phyloP scores from a whole-genome alignment of 2,113 vertebrate species.

The Regulus satrapa region DNA sequence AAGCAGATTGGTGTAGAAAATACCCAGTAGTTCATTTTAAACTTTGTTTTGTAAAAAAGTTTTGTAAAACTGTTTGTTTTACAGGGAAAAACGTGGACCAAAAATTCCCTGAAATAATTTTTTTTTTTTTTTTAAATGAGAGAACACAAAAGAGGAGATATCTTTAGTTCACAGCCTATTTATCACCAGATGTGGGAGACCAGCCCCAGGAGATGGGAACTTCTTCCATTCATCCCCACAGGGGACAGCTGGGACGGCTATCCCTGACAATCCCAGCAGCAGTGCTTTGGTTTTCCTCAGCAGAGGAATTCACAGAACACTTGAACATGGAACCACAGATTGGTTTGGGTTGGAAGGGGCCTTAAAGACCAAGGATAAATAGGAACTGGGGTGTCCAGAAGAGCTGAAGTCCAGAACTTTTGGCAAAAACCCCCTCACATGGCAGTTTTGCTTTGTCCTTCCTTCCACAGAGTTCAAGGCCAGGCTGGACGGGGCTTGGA shows the following conservation, averaged over 20 bases:
- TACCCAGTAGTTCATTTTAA: background rate
- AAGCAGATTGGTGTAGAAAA: background rate
- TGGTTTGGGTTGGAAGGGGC: background rate
- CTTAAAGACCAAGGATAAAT: background rate
- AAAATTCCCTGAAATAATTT: background rate
- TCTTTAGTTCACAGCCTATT: background rate
- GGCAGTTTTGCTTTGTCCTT: background rate
- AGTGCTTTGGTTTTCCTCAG: background rate
- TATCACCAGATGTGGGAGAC: background rate
- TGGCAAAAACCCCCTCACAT: background rate
- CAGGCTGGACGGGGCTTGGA: background rate
- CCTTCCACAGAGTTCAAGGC: background rate
- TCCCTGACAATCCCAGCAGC: background rate
- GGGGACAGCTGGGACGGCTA: background rate
- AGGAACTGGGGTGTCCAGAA: background rate
- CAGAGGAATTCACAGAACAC: background rate
- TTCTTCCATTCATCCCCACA: background rate
- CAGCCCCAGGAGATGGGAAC: background rate
- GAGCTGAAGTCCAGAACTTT: background rate
- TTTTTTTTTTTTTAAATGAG: background rate
- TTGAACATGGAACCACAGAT: background rate
- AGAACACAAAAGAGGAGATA: background rate
- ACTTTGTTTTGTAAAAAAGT: too few species aligned
- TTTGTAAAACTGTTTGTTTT: too few species aligned
- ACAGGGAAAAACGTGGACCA: background rate